Base-by-base conservation (phyloP, 2,888 invertebrate species). In the Amphipyra tragopoginis region DNA sequence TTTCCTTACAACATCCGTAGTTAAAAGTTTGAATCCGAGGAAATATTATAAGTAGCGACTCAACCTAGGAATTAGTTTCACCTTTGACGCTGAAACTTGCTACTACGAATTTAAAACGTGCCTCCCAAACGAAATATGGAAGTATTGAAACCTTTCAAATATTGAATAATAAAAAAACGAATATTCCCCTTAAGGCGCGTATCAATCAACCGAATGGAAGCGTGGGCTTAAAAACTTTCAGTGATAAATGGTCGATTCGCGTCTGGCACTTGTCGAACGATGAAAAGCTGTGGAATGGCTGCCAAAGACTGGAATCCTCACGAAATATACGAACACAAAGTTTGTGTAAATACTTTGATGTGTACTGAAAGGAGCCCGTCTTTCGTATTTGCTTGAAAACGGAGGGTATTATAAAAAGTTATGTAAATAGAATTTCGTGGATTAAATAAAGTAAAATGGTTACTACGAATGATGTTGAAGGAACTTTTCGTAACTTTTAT, bases 181-280 rank as follows among this genome's bases (percentile, higher is more conserved):
- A 66, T 53, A 68, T 45, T 57, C 33, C 42, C 43, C 44, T 3
- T 0, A 38, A 53, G 50, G 54, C 33, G 21, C 40, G 43, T 56
- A 77, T 77, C 77, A 65, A 77, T 77, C 76, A 77, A 49, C 11
- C 15, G 49, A 62, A 62, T 61, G 45, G 21, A 47, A 64, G 43
- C 50, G 11, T 14, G 43, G 34, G 66, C 54, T 62, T 67, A 74
- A 50, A 68, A 62, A 76, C 74, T 45, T 76, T 48, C 48, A 45
- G 21, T 74, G 71, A 68, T 73, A 68, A 74, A 77, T 76, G 54
- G 45, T 55, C 14, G 50, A 43, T 61, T 59, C 71, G 43, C 60
- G 53, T 52, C 65, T 67, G 66, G 51, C 51, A 57, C 64, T 73
- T 67, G 51, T 67, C 63, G 48, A 61, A 59, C 47, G 53, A 61